phyloP scores from a whole-genome alignment of 1,140 invertebrate genomes.

The Sycobia sp. region DNA sequence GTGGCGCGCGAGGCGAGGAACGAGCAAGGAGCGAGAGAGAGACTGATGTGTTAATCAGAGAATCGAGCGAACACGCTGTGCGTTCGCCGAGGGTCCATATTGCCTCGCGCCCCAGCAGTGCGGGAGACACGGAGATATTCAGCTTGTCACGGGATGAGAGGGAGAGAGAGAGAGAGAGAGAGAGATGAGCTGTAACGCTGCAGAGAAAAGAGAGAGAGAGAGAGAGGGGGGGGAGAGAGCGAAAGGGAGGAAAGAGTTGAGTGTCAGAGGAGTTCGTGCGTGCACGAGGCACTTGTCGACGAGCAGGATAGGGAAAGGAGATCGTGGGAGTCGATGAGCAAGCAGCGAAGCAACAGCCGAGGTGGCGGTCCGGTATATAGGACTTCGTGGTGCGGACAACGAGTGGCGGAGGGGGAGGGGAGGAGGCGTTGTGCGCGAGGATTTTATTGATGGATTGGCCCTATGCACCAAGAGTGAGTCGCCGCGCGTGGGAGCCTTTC shows the following conservation, averaged over 20 bases:
- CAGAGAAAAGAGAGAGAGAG: conserved; percentile 4
- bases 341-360: too few species aligned
- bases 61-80: conserved; percentile 33
- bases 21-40: conserved; percentile 39
- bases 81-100: background rate
- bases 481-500: conserved; percentile 8
- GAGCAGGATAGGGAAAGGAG: conserved; percentile 36
- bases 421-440: conserved; percentile 3
- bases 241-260: too few species aligned
- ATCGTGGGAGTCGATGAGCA: conserved; percentile 34
- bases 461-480: conserved; percentile 17
- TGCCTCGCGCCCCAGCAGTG: conserved; percentile 11
- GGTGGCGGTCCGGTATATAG: too few species aligned
- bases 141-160: conserved; percentile 11
- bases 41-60: conserved; percentile 54
- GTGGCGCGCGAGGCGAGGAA: background rate
- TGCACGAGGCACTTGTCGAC: conserved; percentile 27
- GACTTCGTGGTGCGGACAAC: too few species aligned
- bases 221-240: background rate
- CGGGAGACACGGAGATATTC: conserved; percentile 11
- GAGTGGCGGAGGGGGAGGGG: too few species aligned
- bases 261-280: too few species aligned
- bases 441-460: conserved; percentile 31
- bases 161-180: background rate
- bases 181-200: too few species aligned